phyloP scores from a whole-genome alignment of 2,888 invertebrate species.

The Euphydryas editha region DNA sequence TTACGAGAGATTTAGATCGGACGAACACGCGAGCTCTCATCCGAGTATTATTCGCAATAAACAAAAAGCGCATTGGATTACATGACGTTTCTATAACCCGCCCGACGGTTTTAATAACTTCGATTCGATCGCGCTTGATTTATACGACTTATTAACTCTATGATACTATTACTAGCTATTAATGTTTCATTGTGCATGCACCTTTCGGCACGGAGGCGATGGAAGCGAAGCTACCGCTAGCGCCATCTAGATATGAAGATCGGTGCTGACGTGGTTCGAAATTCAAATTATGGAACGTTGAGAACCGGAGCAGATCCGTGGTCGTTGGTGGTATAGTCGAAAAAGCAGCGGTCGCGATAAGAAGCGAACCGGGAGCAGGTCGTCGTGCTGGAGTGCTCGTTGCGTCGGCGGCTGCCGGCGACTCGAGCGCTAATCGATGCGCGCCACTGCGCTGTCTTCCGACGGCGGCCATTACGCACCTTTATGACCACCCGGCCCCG shows the following conservation, averaged over 20 bases:
- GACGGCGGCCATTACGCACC: conserved; percentile 89
- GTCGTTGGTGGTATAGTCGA: neutral
- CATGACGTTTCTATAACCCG: conserved; percentile 31
- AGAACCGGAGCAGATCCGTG: neutral
- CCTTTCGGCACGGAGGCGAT: neutral
- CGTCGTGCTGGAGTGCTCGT: conserved; percentile 47
- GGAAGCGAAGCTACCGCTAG: conserved; percentile 37
- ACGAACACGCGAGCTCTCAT: conserved; percentile 38
- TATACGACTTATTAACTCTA: conserved; percentile 41
- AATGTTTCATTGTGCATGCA: conserved; percentile 10
- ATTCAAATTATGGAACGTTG: conserved; percentile 11
- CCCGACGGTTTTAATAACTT: conserved; percentile 31
- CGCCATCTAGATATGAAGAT: conserved; percentile 51
- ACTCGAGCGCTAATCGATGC: conserved; percentile 86
- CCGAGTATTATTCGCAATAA: conserved; percentile 20
- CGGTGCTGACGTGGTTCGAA: neutral
- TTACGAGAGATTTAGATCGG: conserved; percentile 42
- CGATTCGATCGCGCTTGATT: conserved; percentile 33
- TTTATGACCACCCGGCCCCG: conserved; percentile 85
- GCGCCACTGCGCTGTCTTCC: conserved; percentile 87
- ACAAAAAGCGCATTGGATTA: conserved; percentile 29
- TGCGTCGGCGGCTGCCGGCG: conserved; percentile 81
- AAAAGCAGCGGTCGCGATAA: neutral
- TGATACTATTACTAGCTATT: conserved; percentile 34
- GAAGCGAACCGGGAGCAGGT: conserved; percentile 38